A percentile compares a stretch with the other conserved stretches of the same genome.
Evolutionary conservation across 2,888 invertebrate genomes (phyloP).

Genomic region (Dryocosmus kuriphilus): DNA sequence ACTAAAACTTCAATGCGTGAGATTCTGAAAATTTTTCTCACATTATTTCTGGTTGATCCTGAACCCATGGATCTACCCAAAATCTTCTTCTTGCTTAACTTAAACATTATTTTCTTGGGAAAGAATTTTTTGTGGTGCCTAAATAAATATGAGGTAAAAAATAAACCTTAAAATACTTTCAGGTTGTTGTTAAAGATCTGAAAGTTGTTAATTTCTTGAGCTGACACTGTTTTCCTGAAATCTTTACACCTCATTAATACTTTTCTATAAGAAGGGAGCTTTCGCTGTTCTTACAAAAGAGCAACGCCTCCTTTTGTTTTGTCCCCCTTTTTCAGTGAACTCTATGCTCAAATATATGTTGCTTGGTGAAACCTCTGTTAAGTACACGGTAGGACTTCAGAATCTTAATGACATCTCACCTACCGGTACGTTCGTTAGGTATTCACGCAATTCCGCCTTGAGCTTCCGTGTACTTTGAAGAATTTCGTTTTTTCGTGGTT

Average conservation of each 20-base stretch:
- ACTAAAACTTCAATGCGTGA: no score
- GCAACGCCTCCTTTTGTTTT: slow-evolving; percentile 18
- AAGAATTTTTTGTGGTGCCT: neutral
- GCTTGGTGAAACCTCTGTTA: neutral
- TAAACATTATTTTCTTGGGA: neutral
- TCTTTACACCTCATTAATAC: slow-evolving; percentile 19
- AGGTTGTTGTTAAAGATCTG: neutral
- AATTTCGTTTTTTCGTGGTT: slow-evolving; percentile 26
- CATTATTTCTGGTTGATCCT: no score
- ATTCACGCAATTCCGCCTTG: slow-evolving; percentile 14
- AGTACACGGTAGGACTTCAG: slow-evolving; percentile 36
- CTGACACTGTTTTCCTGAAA: slow-evolving; percentile 25
- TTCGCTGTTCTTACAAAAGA: slow-evolving; percentile 18
- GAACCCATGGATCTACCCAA: neutral
- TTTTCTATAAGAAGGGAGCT: slow-evolving; percentile 9
- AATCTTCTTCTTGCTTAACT: neutral
- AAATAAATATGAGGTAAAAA: neutral
- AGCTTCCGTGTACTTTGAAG: slow-evolving; percentile 38
- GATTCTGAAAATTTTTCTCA: no score
- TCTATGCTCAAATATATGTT: slow-evolving; percentile 17
- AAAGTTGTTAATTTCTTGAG: slow-evolving; percentile 13
- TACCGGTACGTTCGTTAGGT: slow-evolving; percentile 6
- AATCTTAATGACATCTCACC: slow-evolving; percentile 40
- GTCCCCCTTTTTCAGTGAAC: slow-evolving; percentile 9
- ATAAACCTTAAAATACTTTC: neutral